phyloP scores from a whole-genome alignment of 2,797 vertebrate genomes.

The Phaenicophaeus curvirostris region DNA sequence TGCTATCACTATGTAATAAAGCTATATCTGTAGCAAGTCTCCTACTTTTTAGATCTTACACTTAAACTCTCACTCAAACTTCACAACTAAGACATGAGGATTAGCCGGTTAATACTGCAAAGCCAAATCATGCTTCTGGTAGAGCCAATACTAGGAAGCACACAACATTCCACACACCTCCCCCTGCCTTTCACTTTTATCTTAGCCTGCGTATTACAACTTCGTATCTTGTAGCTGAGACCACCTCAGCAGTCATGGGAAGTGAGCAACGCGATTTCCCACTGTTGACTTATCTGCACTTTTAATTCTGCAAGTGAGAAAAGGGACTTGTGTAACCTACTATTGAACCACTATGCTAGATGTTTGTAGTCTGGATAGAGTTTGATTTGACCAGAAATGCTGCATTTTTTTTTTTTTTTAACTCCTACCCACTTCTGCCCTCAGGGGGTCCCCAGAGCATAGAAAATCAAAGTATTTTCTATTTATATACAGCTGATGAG shows the following conservation, averaged over 20 bases:
- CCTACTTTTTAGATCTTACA: not conserved
- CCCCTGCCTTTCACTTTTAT: not conserved
- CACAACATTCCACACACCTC: not conserved
- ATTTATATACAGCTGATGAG: not conserved
- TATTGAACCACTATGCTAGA: not conserved
- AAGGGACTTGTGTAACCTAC: not conserved
- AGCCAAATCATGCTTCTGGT: not conserved
- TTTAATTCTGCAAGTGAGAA: not conserved
- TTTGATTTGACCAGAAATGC: not conserved
- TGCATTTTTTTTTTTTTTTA: not conserved
- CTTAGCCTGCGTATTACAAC: not conserved
- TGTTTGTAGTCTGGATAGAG: not conserved
- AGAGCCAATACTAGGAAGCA: not conserved
- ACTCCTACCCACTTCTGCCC: not conserved
- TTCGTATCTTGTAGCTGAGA: not conserved
- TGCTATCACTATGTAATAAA: not conserved
- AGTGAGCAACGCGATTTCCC: not conserved
- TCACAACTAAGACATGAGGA: not conserved
- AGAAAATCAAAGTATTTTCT: conserved; percentile 1
- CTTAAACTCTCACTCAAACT: not conserved
- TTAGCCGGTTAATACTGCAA: not conserved
- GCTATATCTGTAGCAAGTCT: not conserved
- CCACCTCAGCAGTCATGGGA: not conserved
- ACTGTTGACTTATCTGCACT: not conserved
- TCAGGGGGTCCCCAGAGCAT: not conserved